These are phyloP conservation scores for Tetrax tetrax DNA, from an alignment of 2,113 vertebrate species.

Conservation along the genomic window DNA sequence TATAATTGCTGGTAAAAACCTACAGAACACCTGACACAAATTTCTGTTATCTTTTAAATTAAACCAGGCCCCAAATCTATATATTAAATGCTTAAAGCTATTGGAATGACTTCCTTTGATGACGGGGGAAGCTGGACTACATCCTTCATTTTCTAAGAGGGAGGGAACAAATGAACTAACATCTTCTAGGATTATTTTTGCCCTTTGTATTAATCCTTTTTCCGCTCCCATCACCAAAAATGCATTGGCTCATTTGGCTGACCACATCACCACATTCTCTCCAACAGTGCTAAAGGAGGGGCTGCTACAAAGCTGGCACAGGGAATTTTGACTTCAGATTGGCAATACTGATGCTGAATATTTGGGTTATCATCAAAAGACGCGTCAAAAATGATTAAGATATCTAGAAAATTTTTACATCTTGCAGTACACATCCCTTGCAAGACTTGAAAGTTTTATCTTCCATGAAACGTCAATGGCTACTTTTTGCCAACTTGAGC, in stretches of 20 bases:
- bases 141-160: not conserved
- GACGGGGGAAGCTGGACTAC: not conserved
- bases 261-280: not conserved
- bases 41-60: not conserved
- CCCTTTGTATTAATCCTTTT: not conserved
- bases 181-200: not conserved
- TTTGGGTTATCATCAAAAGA: not conserved
- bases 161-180: not conserved
- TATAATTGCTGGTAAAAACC: not conserved
- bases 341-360: not conserved
- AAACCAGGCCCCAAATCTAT: not conserved
- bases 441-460: not conserved
- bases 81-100: not conserved
- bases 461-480: not conserved
- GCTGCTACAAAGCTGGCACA: not conserved
- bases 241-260: rapidly evolving
- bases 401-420: not conserved
- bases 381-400: not conserved
- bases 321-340: not conserved
- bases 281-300: not conserved
- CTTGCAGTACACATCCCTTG: not conserved
- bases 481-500: not conserved
- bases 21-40: not conserved
- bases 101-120: conserved; percentile 43
- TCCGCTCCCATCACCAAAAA: not conserved